Base-by-base conservation (phyloP, 1,140 invertebrate genomes). In the Lepidurus apus region DNA sequence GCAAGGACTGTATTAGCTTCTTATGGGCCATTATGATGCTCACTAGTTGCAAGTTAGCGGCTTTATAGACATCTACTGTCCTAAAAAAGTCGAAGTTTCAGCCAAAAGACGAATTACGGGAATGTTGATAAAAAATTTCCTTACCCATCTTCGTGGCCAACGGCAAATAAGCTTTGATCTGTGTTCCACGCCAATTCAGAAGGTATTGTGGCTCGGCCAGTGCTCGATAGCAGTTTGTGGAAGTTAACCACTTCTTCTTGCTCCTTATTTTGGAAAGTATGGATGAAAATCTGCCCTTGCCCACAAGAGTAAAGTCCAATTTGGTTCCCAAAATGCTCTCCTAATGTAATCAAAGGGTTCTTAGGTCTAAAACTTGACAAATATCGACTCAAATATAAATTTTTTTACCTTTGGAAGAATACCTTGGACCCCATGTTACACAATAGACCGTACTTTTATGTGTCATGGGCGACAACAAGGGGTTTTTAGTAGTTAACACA, bases 131-230 rank as follows among this genome's bases (percentile, higher is more conserved):
- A 17, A 17, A 9, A 6, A 17, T 73, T 10, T 8, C 82, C 83
- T 81, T 81, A 87, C 86, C 90, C 90, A 87, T 89, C 88, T 81
- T 88, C 87, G 83, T 87, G 88, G 53, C 89, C 90, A 80, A 91
- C 80, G 47, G 90, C 87, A 81, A 91, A 84, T 7, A 88, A 83
- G 17, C 85, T 85, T 80, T 85, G 87, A 84, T 91, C 88, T 76
- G 87, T 85, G 82, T 90, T 91, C 90, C 90, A 92, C 17, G 87
- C 84, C 75, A 91, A 86, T 80, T 89, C 89, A 75, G 88, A 86
- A 65, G 86, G 84, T 24, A 81, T 24, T 44, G 53, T 65, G 17
- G 53, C 53, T 1, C 53, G 53, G 7, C 53, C 53, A 65, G 53
- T 13, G 53, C 53, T 65, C 3, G 53, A 65, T n/a, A 65, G 17